Evolutionary conservation across 2,888 invertebrate genomes (phyloP), one percentile per base, ranked within the genome.

Genomic region (Pantelozetes paolii): DNA sequence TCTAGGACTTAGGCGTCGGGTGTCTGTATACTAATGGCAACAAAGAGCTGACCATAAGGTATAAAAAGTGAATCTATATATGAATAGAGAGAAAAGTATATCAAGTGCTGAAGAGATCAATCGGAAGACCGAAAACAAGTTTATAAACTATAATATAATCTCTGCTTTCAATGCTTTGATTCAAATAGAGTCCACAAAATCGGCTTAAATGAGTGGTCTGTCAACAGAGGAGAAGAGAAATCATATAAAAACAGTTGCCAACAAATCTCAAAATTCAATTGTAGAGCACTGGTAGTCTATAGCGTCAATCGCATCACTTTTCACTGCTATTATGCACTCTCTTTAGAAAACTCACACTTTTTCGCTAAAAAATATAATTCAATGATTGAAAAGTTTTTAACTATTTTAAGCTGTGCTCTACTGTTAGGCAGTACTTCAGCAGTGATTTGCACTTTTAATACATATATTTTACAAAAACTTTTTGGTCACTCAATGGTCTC

Each of bases 11-110:
- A 28, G 18, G 59, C 23, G 8, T 3, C 26, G 26, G 26, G 9
- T 30, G 26, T 62, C 32, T 36, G 62, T 62, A 32, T 13, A 11
- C 32, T 67, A 26, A 32, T 23, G 42, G 42, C 23, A 40, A 67
- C 67, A 67, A 67, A 23, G 40, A 67, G n/a, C 32, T 67, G 67
- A 67, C 67, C 67, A 40, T 40, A 67, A 40, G 67, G 40, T 36
- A 40, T 36, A 67, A 67, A 62, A 67, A 67, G 42, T 67, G 67
- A 67, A 36, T 67, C 67, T 67, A 67, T 67, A 67, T 67, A 9
- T 62, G 30, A 23, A 9, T 18, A 32, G n/a, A 62, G 32, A 32
- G n/a, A 28, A 62, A 62, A 67, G 40, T 67, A 26, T 23, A 67
- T 67, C 26, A 42, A 40, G 42, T 67, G 40, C 15, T 9, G 30